Base-by-base conservation (phyloP, 1,140 invertebrate species). In the Tenebrio molitor region DNA sequence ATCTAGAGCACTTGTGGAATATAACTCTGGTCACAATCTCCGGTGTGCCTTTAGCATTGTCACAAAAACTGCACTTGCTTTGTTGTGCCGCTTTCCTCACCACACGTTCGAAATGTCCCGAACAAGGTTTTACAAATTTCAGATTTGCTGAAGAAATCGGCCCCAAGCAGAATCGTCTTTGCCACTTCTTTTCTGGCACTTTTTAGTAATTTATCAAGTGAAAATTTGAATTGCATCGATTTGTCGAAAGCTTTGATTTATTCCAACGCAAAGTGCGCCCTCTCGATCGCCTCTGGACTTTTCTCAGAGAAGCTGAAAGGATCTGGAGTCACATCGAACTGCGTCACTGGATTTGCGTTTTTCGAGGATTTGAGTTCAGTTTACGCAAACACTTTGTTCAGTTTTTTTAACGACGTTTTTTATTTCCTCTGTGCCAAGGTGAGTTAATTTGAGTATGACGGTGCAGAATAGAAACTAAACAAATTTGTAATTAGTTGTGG, bases 261-360 rank as follows among this genome's bases (percentile, higher is more conserved):
- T 62, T 62, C 58, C 58, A 77, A 76, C 67, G 85, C 86, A 21
- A 89, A 53, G 17, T 25, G 7, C n/a, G 46, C 46, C 10, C 3
- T 87, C 75, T 73, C 87, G 2, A 21, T 85, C 84, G 16, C 86
- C 87, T 77, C 75, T 86, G 21, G 75, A 85, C 8, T 86, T 85
- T 75, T 88, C 8, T 79, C 82, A 14, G 65, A 77, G 33, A 80
- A 76, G 42, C 58, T 86, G 12, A 21, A 80, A 71, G 71, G 69
- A 14, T 72, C 75, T 41, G 78, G 76, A 72, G 82, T 88, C 0
- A 83, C 77, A 23, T 53, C 46, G 1, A 53, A 53, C 12, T 10
- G 46, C 21, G 10, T 25, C n/a, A 12, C 46, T 12, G 46, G 46
- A 29, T 6, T 53, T 7, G 46, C 29, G 12, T n/a, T 16, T n/a